Base-by-base conservation (phyloP, 2,113 vertebrate genomes). In the Amblyopsis rosae region DNA sequence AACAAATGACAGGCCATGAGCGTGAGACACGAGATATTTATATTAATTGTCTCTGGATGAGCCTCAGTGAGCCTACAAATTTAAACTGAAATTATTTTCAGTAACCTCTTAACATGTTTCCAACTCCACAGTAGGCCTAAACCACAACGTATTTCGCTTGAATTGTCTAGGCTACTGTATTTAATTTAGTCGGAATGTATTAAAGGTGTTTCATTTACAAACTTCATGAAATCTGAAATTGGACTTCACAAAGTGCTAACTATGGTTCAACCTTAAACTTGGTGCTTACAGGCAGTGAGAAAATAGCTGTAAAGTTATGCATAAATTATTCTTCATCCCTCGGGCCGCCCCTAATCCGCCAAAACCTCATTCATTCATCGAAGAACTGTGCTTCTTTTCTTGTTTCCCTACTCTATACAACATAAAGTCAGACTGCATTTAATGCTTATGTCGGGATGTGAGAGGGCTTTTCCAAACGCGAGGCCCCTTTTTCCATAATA, bases 381-480 rank as follows among this genome's bases (percentile, higher is more conserved):
- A 92, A 93, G 87, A 86, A 90, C 88, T 94, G 92, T 92, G 95
- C 94, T 92, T 95, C 93, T 93, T 93, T 95, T 89, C 93, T 91
- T 91, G 94, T 95, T 88, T 87, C 81, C 92, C 92, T 93, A 93
- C 90, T 93, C 94, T 95, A 94, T 94, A 95, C 94, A 96, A 95
- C 97, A 97, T 98, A 97, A 98, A 99, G 96, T 97, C 98, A 98
- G 95, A 95, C 95, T 96, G 95, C 95, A 98, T 98, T 98, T 97
- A 98, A 98, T 98, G 98, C 95, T 98, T 94, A 95, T 95, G 95
- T 95, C 93, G 95, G 90, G 96, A 96, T 96, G 95, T 93, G 95
- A 95, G 94, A 92, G 90, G 94, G 95, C 89, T 94, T 98, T 96
- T 94, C 94, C 95, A 90, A 93, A 93, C 86, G 93, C 94, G 94